Evolutionary conservation across 2,113 vertebrate species (phyloP).

Genomic region (Marmota monax): DNA sequence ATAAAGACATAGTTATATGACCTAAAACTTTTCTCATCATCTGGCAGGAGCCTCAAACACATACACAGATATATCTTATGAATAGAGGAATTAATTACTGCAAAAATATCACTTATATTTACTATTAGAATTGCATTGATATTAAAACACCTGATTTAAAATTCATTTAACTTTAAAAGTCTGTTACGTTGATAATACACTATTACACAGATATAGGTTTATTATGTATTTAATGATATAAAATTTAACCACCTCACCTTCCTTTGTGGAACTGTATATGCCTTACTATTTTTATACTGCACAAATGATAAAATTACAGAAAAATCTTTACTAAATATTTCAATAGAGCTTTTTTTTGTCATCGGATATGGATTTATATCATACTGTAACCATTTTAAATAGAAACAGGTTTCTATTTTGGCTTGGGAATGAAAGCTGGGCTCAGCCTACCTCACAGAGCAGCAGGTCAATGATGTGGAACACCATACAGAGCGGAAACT

Average conservation of each 20-base stretch:
- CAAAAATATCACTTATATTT: background rate
- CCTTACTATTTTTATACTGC: slow-evolving; percentile 54
- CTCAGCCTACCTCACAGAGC: slow-evolving; percentile 94
- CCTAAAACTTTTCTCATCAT: slow-evolving; percentile 19
- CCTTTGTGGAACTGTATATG: slow-evolving; percentile 32
- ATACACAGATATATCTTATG: background rate
- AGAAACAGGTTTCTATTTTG: slow-evolving; percentile 46
- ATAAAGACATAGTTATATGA: background rate
- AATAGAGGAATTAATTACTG: slow-evolving; percentile 38
- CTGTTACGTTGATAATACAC: background rate
- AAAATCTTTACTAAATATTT: slow-evolving; percentile 58
- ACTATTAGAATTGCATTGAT: background rate
- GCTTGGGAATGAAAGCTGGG: background rate
- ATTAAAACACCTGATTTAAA: slow-evolving; percentile 31
- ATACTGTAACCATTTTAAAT: background rate
- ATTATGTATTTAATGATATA: slow-evolving; percentile 38
- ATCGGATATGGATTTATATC: background rate
- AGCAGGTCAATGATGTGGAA: slow-evolving; percentile 99
- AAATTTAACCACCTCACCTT: slow-evolving; percentile 49
- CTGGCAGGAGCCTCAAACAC: slow-evolving; percentile 16
- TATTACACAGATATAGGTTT: slow-evolving; percentile 41
- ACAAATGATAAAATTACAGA: slow-evolving; percentile 49
- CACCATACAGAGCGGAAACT: slow-evolving; percentile 99
- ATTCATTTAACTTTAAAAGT: slow-evolving; percentile 44
- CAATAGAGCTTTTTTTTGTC: slow-evolving; percentile 9